Evolutionary conservation across 2,888 invertebrate genomes (phyloP), one percentile per base, ranked within the genome.

Genomic region (Scelioninae gen. 2): DNA sequence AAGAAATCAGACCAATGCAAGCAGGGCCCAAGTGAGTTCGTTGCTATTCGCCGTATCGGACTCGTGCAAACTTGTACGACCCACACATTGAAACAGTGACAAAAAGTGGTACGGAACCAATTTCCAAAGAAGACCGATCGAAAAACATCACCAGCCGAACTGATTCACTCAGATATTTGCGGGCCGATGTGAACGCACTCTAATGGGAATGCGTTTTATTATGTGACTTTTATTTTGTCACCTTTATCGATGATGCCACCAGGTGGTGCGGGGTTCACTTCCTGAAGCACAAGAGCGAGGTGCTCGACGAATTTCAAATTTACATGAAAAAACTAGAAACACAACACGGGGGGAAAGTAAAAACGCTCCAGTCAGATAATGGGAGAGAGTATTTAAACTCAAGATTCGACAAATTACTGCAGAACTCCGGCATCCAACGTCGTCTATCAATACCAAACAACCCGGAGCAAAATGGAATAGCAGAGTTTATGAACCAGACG

Each of bases 401-500:
- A 2, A 6, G 28, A 15, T 46, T 46, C 46, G 46, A 46, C 28
- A 15, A 25, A 10, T 13, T 46, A 13, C 15, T 46, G 9, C 13
- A 11, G 28, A 15, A 46, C 1, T 15, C 11, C 9, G 46, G 46
- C 0, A 46, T 46, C 9, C 25, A 46, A 28, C 25, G 46, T 28
- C 25, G 25, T 11, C 45, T 45, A 22, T 22, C 45, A 4, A 11
- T 25, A 11, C 45, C 45, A 1, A 25, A 25, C n/a, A 45, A 45
- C 9, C 45, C 45, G 19, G 45, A 45, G 43, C 78, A 79, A 22
- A 83, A 81, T 67, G 81, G 79, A 0, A 46, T 75, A 0, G 77
- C 81, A 9, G 81, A 83, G 53, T 31, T 78, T 4, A 68, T 72
- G 37, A 81, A 81, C 18, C 64, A 78, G 1, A 82, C 45, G n/a